Conservation (phyloP, 2,888 invertebrate genomes). For the Sinodicranocentrus sp. region DNA sequence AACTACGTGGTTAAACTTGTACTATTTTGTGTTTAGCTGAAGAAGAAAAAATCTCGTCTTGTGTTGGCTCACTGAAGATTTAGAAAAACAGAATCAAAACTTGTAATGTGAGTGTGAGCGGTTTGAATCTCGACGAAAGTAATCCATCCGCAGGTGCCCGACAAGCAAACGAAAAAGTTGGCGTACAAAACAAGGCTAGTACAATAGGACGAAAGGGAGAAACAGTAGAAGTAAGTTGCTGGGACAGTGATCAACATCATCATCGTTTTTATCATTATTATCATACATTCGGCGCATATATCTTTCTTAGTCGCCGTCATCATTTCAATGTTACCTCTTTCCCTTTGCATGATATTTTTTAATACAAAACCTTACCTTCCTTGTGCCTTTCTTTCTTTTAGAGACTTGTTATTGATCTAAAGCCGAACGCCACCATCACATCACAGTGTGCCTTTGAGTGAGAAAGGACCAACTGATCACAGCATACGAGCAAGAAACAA, state of each 20-base stretch:
- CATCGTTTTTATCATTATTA: constrained; percentile 42
- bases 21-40: constrained; percentile 1
- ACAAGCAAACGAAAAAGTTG: constrained; percentile 29
- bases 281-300: constrained; percentile 44
- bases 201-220: constrained; percentile 26
- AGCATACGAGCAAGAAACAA: constrained; percentile 22
- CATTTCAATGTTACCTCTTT: constrained; percentile 33
- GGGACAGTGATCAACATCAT: constrained; percentile 40
- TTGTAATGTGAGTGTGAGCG: neutral
- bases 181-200: neutral
- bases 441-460: neutral
- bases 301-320: constrained; percentile 45
- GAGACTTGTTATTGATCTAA: constrained; percentile 41
- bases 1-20: neutral
- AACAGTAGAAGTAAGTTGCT: constrained; percentile 26
- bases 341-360: constrained; percentile 6
- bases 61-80: neutral
- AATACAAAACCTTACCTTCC: constrained; percentile 19
- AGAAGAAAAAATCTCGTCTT: constrained; percentile 15
- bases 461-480: constrained; percentile 37
- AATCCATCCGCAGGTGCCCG: constrained; percentile 50
- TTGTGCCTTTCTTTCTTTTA: constrained; percentile 31
- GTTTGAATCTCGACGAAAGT: constrained; percentile 27
- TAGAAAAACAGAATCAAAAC: too few relatives aligned
- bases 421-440: constrained; percentile 4